Evolutionary conservation across 2,113 vertebrate genomes (phyloP).

Genomic region (Tragelaphus strepsiceros): DNA sequence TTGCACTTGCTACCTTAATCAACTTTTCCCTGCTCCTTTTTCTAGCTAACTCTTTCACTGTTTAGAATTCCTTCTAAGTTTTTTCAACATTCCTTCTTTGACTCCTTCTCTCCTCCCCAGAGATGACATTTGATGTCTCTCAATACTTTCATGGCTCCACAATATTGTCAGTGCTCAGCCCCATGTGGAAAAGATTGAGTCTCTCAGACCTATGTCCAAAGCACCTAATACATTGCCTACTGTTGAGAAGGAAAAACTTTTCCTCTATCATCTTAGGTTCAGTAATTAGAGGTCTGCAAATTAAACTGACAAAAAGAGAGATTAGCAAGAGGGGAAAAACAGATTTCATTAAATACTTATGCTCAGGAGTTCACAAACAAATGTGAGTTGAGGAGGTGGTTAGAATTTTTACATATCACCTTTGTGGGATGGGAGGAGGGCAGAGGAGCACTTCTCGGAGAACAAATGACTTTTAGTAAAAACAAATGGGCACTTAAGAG

Average conservation of each 20-base stretch:
- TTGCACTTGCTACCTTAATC: slow-evolving; percentile 7
- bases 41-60: neutral
- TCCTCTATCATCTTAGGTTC: neutral
- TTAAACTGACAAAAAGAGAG: slow-evolving; percentile 2
- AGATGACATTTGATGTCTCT: neutral
- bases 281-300: neutral
- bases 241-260: neutral
- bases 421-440: neutral
- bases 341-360: neutral
- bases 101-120: neutral
- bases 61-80: neutral
- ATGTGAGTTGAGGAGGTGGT: neutral
- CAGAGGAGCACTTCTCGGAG: neutral
- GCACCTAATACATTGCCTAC: neutral
- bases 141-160: neutral
- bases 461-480: neutral
- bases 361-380: neutral
- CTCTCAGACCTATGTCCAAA: slow-evolving; percentile 3
- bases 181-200: neutral
- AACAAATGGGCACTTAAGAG: neutral
- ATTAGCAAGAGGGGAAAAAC: neutral
- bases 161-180: neutral
- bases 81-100: neutral
- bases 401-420: neutral
- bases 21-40: neutral